phyloP scores from a whole-genome alignment of 2,797 vertebrate species.

The Leptatherina wallacei region DNA sequence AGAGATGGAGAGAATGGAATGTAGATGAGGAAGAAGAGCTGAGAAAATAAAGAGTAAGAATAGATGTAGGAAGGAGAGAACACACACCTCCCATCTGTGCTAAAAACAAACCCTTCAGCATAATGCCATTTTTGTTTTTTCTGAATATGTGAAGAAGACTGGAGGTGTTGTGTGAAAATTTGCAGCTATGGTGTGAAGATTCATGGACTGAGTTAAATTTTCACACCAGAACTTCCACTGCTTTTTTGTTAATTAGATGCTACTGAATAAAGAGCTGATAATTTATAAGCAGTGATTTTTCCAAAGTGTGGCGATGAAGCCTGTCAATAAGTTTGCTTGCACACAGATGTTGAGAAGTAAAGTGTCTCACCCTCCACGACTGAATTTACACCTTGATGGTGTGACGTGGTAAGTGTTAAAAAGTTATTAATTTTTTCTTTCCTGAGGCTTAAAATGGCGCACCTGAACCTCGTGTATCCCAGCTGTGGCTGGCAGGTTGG shows the following conservation, averaged over 20 bases:
- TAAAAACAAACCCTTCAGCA: conserved; percentile 27
- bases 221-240: conserved; percentile 68
- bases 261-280: conserved; percentile 50
- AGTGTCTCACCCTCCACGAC: conserved; percentile 31
- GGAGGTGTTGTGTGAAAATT: conserved; percentile 75
- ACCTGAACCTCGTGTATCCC: conserved; percentile 66
- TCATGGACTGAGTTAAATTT: conserved; percentile 55
- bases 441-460: background rate
- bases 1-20: conserved; percentile 41
- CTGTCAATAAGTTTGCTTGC: conserved; percentile 28
- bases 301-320: conserved; percentile 33
- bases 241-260: conserved; percentile 68
- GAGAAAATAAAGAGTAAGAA: conserved; percentile 5
- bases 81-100: conserved; percentile 12
- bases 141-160: conserved; percentile 53
- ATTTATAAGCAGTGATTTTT: conserved; percentile 60
- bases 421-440: background rate
- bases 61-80: background rate
- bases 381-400: conserved; percentile 46
- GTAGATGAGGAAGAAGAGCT: background rate
- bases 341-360: conserved; percentile 48
- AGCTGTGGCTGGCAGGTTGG: conserved; percentile 56
- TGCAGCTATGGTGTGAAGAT: conserved; percentile 72
- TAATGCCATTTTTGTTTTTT: conserved; percentile 27
- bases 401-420: conserved; percentile 30